These are phyloP conservation scores for Neoascia interrupta DNA, from an alignment of 2,888 invertebrate genomes.

Conservation along the genomic window DNA sequence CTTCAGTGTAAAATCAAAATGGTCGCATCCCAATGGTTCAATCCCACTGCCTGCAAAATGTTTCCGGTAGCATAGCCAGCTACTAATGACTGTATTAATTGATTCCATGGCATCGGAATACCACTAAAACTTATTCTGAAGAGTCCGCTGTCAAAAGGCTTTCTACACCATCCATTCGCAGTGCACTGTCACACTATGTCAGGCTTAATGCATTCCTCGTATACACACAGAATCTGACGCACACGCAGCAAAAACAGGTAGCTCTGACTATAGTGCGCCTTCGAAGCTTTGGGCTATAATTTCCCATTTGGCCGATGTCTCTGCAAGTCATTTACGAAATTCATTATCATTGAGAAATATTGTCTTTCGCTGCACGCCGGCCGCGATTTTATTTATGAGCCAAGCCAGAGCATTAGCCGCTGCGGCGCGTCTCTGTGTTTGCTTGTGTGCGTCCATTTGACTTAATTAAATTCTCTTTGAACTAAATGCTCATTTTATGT, in stretches of 20 bases:
- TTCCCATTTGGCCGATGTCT: conserved; percentile 67
- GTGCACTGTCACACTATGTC: conserved; percentile 24
- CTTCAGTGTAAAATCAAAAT: not conserved
- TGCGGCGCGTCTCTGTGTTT: not conserved
- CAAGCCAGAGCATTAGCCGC: conserved; percentile 39
- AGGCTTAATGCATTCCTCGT: conserved; percentile 41
- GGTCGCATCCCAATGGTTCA: too few relatives aligned
- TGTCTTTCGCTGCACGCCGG: conserved; percentile 65
- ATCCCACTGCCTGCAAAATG: conserved; percentile 32
- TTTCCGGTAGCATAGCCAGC: conserved; percentile 15
- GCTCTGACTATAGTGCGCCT: conserved; percentile 10
- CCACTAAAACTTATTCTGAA: conserved; percentile 61
- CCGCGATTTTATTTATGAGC: conserved; percentile 63
- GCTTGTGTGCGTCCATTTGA: conserved; percentile 33
- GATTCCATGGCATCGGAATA: conserved; percentile 58
- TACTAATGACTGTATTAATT: conserved; percentile 54
- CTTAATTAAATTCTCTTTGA: conserved; percentile 65
- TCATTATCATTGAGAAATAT: conserved; percentile 69
- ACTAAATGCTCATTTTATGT: conserved; percentile 52
- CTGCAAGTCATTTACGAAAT: conserved; percentile 67
- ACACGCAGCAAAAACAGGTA: conserved; percentile 17
- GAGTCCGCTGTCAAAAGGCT: conserved; percentile 44
- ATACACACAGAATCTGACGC: not conserved
- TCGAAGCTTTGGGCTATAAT: conserved; percentile 42
- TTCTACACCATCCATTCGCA: conserved; percentile 12